Base-by-base conservation (phyloP, 2,888 invertebrate genomes). In the Nomada ferruginata region DNA sequence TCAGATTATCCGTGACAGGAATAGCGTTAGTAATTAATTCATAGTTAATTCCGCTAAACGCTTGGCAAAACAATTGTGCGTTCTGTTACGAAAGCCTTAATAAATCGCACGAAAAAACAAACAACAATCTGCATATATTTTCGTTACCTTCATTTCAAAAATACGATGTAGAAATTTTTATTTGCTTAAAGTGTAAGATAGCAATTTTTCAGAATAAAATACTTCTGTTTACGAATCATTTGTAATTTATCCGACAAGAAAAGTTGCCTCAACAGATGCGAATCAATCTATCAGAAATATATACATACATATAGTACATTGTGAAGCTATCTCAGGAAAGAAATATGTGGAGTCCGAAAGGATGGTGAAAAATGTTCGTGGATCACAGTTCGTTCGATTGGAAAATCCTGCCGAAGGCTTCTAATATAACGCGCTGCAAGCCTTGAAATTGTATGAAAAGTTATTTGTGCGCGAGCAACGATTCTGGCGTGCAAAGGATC, bases 351-450 rank as follows among this genome's bases (percentile, higher is more conserved):
- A 4, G 20, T 13, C 18, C 36, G 36, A 52, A n/a, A 36, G 15
- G 36, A 61, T 20, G 50, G 36, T 71, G 61, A 42, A 52, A 71
- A 71, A 68, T 68, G 68, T 53, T 23, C 36, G 55, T 23, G 68
- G 23, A 55, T 47, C 68, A 20, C n/a, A 42, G 55, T 55, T 52
- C 68, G 50, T 55, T 55, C 68, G 68, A n/a, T 50, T 55, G 55
- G 42, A 55, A 68, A 53, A 68, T 20, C 50, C 55, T 36, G 20
- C 20, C 42, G 55, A 55, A 55, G 23, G 42, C 55, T 55, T 44
- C n/a, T 53, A 47, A 47, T 3, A 47, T 47, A 47, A 13, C 47
- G 15, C 55, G 53, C 18, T 20, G 13, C 18, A 36, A 60, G 20
- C 50, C 36, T 60, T 61, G 36, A 71, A 61, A 61, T 42, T 50